phyloP scores from a whole-genome alignment of 2,797 vertebrate species.

The Monodelphis domestica region DNA sequence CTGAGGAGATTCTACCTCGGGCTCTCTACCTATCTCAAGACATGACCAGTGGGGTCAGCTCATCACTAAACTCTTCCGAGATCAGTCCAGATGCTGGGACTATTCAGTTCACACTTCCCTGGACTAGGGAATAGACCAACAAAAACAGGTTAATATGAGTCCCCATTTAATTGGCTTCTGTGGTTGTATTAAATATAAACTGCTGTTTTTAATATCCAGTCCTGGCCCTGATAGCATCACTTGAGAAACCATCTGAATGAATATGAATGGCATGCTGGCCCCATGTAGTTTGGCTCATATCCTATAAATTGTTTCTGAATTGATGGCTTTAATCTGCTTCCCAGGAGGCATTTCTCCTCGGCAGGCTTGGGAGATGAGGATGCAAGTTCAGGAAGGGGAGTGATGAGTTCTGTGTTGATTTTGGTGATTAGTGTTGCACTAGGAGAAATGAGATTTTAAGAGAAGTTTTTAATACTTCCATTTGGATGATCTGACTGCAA shows the following conservation, averaged over 20 bases:
- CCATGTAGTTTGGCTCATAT: too few relatives aligned
- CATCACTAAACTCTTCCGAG: not conserved
- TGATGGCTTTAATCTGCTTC: not conserved
- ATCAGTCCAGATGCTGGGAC: not conserved
- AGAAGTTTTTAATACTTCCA: not conserved
- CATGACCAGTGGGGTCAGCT: not conserved
- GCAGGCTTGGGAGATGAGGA: not conserved
- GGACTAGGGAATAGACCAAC: not conserved
- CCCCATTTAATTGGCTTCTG: not conserved
- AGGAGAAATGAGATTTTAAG: not conserved
- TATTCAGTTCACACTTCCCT: not conserved
- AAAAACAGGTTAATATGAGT: too few relatives aligned
- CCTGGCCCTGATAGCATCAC: not conserved
- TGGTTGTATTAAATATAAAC: not conserved
- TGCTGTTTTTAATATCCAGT: not conserved
- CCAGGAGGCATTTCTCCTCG: not conserved
- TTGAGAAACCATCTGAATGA: not conserved
- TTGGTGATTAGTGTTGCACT: not conserved
- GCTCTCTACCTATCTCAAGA: not conserved
- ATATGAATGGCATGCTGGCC: not conserved
- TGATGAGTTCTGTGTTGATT: not conserved
- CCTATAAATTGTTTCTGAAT: not conserved
- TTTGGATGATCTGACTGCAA: not conserved
- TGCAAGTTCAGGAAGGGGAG: not conserved
- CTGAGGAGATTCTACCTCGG: not conserved